Conservation (phyloP, 2,113 vertebrate species). For the Andinoacara biseriatus region DNA sequence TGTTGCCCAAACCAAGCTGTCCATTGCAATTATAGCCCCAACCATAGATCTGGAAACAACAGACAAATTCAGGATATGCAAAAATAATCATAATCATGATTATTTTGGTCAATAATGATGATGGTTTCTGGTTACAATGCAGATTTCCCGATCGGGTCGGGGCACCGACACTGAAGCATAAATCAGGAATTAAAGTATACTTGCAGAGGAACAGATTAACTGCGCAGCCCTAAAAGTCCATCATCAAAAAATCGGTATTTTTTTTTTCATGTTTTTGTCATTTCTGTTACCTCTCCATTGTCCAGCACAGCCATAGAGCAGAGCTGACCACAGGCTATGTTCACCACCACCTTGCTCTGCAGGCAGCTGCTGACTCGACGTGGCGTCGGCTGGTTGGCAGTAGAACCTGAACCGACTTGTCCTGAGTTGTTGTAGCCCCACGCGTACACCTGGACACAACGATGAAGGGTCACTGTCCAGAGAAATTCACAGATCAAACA, state of each 20-base stretch:
- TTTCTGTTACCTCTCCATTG: slow-evolving; percentile 94
- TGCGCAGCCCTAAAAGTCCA: background rate
- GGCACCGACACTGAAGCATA: too few relatives aligned
- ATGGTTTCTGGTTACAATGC: too few relatives aligned
- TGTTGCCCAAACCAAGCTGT: slow-evolving; percentile 94
- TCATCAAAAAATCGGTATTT: background rate
- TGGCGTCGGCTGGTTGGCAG: slow-evolving; percentile 94
- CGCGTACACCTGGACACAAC: slow-evolving; percentile 87
- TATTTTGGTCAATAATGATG: too few relatives aligned
- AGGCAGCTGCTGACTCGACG: slow-evolving; percentile 93
- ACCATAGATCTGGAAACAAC: slow-evolving; percentile 86
- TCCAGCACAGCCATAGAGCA: slow-evolving; percentile 97
- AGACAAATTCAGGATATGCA: background rate
- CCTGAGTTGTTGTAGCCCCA: slow-evolving; percentile 99
- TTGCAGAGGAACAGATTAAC: too few relatives aligned
- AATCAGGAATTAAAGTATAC: too few relatives aligned
- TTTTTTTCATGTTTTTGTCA: background rate
- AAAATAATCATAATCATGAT: too few relatives aligned
- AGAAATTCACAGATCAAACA: background rate
- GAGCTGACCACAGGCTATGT: slow-evolving; percentile 96
- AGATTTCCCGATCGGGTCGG: too few relatives aligned
- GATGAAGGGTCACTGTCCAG: background rate
- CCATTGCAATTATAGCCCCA: slow-evolving; percentile 99
- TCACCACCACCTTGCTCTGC: slow-evolving; percentile 91
- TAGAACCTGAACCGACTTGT: slow-evolving; percentile 97